Percentiles rank a stretch among this genome's conserved stretches.
phyloP scores from a whole-genome alignment of 2,797 vertebrate species.

The Apogon hyalosoma region DNA sequence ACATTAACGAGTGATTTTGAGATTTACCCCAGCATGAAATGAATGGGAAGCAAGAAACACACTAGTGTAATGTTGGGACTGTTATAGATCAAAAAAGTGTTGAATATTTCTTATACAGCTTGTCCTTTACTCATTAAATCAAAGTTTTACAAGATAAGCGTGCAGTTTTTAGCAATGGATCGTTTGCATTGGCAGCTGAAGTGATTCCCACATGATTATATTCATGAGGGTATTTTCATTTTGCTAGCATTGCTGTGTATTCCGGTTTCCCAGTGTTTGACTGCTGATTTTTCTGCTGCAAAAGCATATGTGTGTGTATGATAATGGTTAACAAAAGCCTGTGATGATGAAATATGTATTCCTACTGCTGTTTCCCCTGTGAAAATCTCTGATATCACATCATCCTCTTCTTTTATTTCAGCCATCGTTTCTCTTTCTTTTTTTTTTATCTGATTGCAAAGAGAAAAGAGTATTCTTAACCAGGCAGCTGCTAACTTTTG shows the following conservation, averaged over 20 bases:
- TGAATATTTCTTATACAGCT: neutral
- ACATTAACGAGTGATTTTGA: too few species aligned
- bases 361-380: constrained; percentile 34
- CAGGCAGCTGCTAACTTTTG: constrained; percentile 56
- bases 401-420: constrained; percentile 44
- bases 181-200: constrained; percentile 13
- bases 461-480: constrained; percentile 35
- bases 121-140: constrained; percentile 3
- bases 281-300: neutral
- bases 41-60: neutral
- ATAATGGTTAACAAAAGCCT: constrained; percentile 15
- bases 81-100: neutral
- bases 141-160: neutral
- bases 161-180: constrained; percentile 18
- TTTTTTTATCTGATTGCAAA: constrained; percentile 51
- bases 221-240: constrained; percentile 1
- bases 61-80: neutral
- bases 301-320: constrained; percentile 1
- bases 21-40: neutral
- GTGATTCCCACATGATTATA: constrained; percentile 12
- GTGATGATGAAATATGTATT: constrained; percentile 59
- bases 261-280: constrained; percentile 1
- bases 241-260: neutral
- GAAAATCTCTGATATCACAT: constrained; percentile 47
- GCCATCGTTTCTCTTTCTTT: constrained; percentile 31